Percentiles rank a stretch among this genome's conserved stretches.
phyloP scores from a whole-genome alignment of 2,888 invertebrate genomes.

The Torymus texanus region DNA sequence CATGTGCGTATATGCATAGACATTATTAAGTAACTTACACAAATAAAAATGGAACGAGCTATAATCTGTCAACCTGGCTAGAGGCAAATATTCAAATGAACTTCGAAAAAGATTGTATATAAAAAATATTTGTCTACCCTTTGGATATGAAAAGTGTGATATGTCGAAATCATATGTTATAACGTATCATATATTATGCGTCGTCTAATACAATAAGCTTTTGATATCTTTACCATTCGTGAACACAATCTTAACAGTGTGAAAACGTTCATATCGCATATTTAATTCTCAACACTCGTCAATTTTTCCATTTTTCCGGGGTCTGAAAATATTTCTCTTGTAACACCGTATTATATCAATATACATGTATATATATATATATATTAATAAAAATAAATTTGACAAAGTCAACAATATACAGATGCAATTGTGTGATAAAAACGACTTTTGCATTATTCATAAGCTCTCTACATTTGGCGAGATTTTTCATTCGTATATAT shows the following conservation, averaged over 20 bases:
- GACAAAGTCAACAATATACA: constrained; percentile 52
- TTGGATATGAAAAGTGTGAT: constrained; percentile 50
- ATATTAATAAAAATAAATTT: constrained; percentile 52
- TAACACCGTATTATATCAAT: constrained; percentile 48
- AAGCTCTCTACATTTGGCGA: constrained; percentile 53
- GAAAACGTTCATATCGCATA: constrained; percentile 43
- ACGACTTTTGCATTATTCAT: constrained; percentile 52
- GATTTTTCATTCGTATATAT: constrained; percentile 41
- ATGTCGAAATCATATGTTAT: constrained; percentile 38
- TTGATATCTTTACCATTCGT: constrained; percentile 37
- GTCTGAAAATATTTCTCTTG: constrained; percentile 55
- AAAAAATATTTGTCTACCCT: constrained; percentile 40
- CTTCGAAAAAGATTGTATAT: constrained; percentile 9
- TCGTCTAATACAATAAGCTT: constrained; percentile 36
- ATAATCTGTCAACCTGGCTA: neutral
- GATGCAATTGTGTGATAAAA: constrained; percentile 51
- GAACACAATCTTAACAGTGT: constrained; percentile 43
- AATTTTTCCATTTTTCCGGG: constrained; percentile 19
- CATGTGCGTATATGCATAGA: constrained; percentile 27
- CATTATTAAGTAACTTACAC: constrained; percentile 17
- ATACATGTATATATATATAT: constrained; percentile 48
- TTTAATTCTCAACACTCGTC: constrained; percentile 41
- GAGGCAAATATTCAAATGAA: constrained; percentile 25
- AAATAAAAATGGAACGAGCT: constrained; percentile 6
- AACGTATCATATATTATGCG: constrained; percentile 14